Evolutionary conservation across 2,797 vertebrate genomes (phyloP), one percentile per base, ranked within the genome.

Genomic region (Agapornis canus): DNA sequence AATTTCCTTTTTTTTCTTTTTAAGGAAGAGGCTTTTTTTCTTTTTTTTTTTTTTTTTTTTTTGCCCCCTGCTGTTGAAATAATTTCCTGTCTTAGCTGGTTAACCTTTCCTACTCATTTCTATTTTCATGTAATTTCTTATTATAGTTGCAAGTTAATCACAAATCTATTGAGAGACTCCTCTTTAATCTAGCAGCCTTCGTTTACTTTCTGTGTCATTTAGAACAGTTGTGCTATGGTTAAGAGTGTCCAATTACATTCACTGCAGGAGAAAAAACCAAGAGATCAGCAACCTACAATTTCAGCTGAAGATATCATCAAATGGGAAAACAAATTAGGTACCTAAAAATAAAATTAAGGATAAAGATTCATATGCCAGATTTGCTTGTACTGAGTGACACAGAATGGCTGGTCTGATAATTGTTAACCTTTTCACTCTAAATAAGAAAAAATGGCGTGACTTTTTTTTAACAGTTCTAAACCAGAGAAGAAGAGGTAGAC

Each of bases 281-380:
- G 86, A 92, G 85, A 95, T 94, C 94, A 89, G 95, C 96, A 91
- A 91, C 92, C 90, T 95, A 90, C 17, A 11, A 94, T 96, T 97
- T 97, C 69, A 95, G 91, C 95, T 92, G 94, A 96, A 97, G 94
- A 91, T 93, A 96, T 84, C 40, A 71, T 91, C 94, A 95, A 96
- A 95, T 94, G 79, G 57, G 81, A 97, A 97, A 98, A 97, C 96
- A 98, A 98, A 98, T 97, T 96, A 97, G 61, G 57, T 95, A 54
- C 75, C 97, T 97, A 97, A 98, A 98, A 97, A 97, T 98, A 96
- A 97, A 97, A 97, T 96, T 90, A 97, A 96, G 90, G 89, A 82
- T 96, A 94, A 95, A 94, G 86, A 97, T 97, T 95, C 96, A 88
- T 90, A 95, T 86, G 94, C 89, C 92, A 96, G 84, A 87, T 91